Conservation (phyloP, 2,888 invertebrate species). For the Trichacis sp. region DNA sequence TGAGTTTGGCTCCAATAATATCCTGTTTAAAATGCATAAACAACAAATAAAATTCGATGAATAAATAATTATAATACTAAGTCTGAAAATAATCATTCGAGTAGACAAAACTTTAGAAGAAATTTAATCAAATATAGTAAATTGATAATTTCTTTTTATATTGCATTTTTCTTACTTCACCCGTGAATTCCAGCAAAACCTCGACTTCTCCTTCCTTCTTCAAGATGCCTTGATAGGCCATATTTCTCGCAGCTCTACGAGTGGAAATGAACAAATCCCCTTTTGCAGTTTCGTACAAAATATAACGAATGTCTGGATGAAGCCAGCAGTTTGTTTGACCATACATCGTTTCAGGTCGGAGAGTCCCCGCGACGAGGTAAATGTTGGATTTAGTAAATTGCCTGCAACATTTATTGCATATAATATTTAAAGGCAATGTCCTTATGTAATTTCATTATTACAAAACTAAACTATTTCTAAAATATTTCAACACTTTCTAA, state of each 20-base stretch:
- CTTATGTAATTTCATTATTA: no score
- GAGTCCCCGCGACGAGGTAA: conserved; percentile 94
- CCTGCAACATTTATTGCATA: conserved; percentile 13
- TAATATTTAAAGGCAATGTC: no score
- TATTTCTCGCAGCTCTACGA: conserved; percentile 89
- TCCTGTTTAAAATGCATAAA: conserved; percentile 68
- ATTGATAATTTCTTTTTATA: no score
- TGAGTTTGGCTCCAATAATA: conserved; percentile 85
- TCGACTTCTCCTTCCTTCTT: conserved; percentile 82
- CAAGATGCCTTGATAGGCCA: conserved; percentile 95
- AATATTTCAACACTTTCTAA: no score
- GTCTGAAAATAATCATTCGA: conserved; percentile 40
- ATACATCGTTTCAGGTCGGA: conserved; percentile 99
- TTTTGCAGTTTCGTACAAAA: conserved; percentile 82
- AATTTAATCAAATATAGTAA: no score
- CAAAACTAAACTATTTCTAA: no score
- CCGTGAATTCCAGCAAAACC: conserved; percentile 77
- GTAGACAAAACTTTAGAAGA: no score
- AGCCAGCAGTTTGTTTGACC: conserved; percentile 99
- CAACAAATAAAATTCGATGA: background rate
- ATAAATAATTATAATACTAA: conserved; percentile 15
- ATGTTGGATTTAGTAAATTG: conserved; percentile 68
- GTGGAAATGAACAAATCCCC: conserved; percentile 90
- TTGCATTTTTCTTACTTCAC: no score
- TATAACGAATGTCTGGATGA: conserved; percentile 93